phyloP scores from a whole-genome alignment of 2,888 invertebrate genomes.

The Hirudinaria manillensis region DNA sequence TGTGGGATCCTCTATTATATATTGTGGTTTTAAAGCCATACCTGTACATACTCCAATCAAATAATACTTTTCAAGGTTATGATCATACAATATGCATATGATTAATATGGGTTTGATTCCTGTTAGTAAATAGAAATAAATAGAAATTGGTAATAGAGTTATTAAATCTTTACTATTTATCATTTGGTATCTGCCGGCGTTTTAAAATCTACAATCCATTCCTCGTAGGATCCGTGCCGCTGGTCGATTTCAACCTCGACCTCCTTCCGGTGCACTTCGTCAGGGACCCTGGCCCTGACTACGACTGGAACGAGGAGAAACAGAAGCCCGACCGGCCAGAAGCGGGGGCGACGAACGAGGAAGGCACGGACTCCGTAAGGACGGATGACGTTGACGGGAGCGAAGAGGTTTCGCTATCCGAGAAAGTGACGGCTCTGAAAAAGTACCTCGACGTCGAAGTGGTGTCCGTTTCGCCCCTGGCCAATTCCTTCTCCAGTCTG shows the following conservation, averaged over 20 bases:
- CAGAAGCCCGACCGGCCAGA: background rate
- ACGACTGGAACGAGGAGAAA: conserved; percentile 3
- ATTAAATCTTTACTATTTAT: too few species aligned
- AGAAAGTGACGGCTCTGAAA: conserved; percentile 5
- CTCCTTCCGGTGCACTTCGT: conserved; percentile 75
- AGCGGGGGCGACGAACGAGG: background rate
- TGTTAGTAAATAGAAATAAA: too few species aligned
- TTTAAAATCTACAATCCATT: background rate
- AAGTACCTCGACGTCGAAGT: conserved; percentile 10
- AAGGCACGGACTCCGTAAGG: background rate
- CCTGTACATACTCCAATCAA: too few species aligned
- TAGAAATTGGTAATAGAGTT: too few species aligned
- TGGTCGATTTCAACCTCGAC: conserved; percentile 65
- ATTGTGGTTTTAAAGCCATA: too few species aligned
- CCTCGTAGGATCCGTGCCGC: conserved; percentile 62
- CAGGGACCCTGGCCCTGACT: conserved; percentile 69
- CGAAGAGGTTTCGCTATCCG: background rate
- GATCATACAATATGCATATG: too few species aligned
- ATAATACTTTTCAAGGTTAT: too few species aligned
- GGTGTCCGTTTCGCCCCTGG: background rate
- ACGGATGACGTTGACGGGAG: background rate
- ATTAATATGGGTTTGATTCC: too few species aligned
- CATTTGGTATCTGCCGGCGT: too few species aligned
- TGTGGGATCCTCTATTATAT: too few species aligned
- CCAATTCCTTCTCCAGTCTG: background rate